These are phyloP conservation scores for Tarsius wallacei DNA, from an alignment of 2,797 vertebrate species.

Conservation along the genomic window DNA sequence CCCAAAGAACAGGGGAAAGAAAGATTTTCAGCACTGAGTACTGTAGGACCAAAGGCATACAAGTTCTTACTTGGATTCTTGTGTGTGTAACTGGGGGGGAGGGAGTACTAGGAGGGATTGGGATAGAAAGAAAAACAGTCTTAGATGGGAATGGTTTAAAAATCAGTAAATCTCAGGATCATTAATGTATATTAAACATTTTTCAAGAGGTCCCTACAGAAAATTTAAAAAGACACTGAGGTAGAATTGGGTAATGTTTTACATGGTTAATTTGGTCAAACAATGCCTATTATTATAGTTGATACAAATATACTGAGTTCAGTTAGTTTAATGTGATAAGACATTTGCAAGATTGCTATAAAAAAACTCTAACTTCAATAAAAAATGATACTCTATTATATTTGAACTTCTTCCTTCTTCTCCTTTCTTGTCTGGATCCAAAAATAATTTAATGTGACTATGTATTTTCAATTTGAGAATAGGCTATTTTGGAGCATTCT, in stretches of 20 bases:
- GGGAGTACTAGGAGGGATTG: background rate
- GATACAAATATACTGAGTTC: background rate
- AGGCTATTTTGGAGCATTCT: constrained; percentile 12
- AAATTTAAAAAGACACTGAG: background rate
- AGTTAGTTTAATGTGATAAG: background rate
- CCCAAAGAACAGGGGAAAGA: background rate
- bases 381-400: background rate
- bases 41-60: background rate
- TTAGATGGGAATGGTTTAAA: background rate
- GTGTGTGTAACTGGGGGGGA: background rate
- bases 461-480: constrained; percentile 54
- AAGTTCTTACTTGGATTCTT: too few species aligned
- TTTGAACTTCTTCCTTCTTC: background rate
- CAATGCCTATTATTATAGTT: background rate
- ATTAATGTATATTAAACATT: background rate
- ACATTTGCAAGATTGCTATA: background rate
- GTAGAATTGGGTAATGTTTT: background rate
- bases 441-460: constrained; percentile 49
- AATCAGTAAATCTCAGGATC: background rate
- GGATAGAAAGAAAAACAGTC: background rate
- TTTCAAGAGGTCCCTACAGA: background rate
- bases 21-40: background rate
- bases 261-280: background rate
- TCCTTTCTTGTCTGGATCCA: constrained; percentile 11
- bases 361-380: background rate